Conservation (phyloP, 2,113 vertebrate genomes). For the Vimba vimba region DNA sequence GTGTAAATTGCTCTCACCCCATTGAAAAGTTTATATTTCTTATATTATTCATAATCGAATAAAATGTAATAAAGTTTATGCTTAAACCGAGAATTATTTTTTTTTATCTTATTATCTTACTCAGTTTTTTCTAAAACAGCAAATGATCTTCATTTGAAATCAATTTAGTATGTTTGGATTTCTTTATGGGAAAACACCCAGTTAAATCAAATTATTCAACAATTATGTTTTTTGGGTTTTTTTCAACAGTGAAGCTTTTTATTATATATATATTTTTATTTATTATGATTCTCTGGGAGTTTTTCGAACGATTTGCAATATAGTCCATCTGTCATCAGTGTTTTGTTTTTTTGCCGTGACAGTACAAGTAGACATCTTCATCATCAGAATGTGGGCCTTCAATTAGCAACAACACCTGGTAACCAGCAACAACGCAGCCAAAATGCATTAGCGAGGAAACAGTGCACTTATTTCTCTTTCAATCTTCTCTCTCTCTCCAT, state of each 20-base stretch:
- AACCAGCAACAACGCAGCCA: conserved; percentile 10
- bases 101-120: neutral
- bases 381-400: neutral
- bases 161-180: no score
- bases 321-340: neutral
- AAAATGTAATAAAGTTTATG: neutral
- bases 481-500: conserved; percentile 24
- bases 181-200: neutral
- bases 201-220: neutral
- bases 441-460: conserved; percentile 28
- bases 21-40: neutral
- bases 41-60: neutral
- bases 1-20: neutral
- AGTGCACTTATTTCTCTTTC: conserved; percentile 12
- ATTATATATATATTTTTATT: no score
- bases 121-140: neutral
- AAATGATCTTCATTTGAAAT: no score
- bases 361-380: neutral
- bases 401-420: conserved; percentile 7
- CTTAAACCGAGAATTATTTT: neutral
- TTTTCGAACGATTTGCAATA: neutral
- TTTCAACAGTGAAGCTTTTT: no score
- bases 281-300: neutral
- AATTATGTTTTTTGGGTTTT: no score
- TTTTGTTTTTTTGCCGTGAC: conserved; percentile 36